These are phyloP conservation scores for Drosophila novamexicana DNA, from an alignment of 1,140 invertebrate genomes.

Conservation along the genomic window DNA sequence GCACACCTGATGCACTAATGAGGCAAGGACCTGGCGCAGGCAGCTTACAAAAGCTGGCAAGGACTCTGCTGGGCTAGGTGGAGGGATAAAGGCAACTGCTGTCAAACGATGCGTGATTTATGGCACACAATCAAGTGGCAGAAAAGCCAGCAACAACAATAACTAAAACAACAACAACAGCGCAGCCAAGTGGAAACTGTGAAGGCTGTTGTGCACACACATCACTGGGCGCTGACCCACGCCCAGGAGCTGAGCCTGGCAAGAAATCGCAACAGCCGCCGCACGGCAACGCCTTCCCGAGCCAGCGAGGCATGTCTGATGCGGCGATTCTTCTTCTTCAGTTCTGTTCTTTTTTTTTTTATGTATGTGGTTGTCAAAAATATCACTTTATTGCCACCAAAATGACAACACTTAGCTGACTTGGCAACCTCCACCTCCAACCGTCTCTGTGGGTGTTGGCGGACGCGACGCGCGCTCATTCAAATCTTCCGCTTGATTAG, in stretches of 20 bases:
- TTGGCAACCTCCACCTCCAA: background rate
- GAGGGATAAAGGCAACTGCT: background rate
- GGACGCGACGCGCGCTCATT: slow-evolving; percentile 63
- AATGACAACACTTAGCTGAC: slow-evolving; percentile 77
- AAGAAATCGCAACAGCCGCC: slow-evolving; percentile 73
- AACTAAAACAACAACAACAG: slow-evolving; percentile 14
- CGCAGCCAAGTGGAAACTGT: slow-evolving; percentile 64
- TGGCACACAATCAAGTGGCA: slow-evolving; percentile 64
- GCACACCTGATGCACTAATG: slow-evolving; percentile 62
- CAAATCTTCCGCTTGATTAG: slow-evolving; percentile 84
- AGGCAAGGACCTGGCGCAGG: background rate
- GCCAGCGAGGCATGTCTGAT: slow-evolving; percentile 61
- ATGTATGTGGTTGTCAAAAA: slow-evolving; percentile 78
- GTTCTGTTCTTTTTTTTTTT: slow-evolving; percentile 21
- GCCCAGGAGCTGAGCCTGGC: slow-evolving; percentile 8
- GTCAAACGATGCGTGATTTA: slow-evolving; percentile 69
- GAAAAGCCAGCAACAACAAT: slow-evolving; percentile 42
- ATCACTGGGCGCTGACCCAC: slow-evolving; percentile 33
- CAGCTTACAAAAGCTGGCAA: slow-evolving; percentile 1
- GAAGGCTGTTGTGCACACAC: slow-evolving; percentile 26
- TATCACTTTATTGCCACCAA: slow-evolving; percentile 82
- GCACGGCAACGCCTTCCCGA: slow-evolving; percentile 63
- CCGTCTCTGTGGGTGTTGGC: slow-evolving; percentile 52
- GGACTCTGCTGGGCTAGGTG: background rate
- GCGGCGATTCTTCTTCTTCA: slow-evolving; percentile 44